Conservation (phyloP, 2,797 vertebrate species). For the Microctenopoma lineatum region DNA sequence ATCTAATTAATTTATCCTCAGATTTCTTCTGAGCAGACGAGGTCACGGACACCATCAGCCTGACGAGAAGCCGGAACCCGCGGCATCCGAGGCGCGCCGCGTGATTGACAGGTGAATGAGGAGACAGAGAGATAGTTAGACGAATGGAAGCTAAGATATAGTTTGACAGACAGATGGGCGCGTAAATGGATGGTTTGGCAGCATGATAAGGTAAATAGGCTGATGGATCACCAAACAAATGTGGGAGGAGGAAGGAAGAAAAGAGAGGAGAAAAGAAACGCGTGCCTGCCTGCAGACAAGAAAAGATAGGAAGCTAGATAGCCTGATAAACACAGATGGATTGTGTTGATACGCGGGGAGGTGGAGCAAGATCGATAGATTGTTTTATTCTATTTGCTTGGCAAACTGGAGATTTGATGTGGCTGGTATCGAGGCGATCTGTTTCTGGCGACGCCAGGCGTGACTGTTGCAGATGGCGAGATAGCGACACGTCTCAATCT, state of each 20-base stretch:
- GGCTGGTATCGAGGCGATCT: conserved; percentile 74
- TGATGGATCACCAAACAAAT: conserved; percentile 88
- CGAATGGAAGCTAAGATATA: conserved; percentile 86
- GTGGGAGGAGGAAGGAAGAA: conserved; percentile 79
- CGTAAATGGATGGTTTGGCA: conserved; percentile 87
- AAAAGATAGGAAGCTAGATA: conserved; percentile 81
- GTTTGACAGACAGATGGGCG: conserved; percentile 88
- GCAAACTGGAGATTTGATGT: conserved; percentile 81
- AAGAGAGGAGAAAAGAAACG: conserved; percentile 69
- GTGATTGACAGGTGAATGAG: conserved; percentile 84
- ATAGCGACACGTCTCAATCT: conserved; percentile 79
- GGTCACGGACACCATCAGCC: conserved; percentile 61
- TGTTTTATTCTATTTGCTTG: conserved; percentile 83
- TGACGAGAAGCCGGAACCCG: conserved; percentile 51
- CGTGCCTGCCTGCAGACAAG: conserved; percentile 75
- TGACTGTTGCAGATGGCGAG: conserved; percentile 77
- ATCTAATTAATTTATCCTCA: conserved; percentile 67
- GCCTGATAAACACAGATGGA: conserved; percentile 86
- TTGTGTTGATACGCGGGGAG: conserved; percentile 80
- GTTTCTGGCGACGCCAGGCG: conserved; percentile 70
- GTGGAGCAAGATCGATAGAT: conserved; percentile 83
- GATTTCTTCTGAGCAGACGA: conserved; percentile 39
- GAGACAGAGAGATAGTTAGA: conserved; percentile 84
- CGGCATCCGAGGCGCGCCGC: conserved; percentile 56
- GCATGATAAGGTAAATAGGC: conserved; percentile 88